These are phyloP conservation scores for Hyposmocoma kahamanoa DNA, from an alignment of 1,140 invertebrate species.

Conservation along the genomic window DNA sequence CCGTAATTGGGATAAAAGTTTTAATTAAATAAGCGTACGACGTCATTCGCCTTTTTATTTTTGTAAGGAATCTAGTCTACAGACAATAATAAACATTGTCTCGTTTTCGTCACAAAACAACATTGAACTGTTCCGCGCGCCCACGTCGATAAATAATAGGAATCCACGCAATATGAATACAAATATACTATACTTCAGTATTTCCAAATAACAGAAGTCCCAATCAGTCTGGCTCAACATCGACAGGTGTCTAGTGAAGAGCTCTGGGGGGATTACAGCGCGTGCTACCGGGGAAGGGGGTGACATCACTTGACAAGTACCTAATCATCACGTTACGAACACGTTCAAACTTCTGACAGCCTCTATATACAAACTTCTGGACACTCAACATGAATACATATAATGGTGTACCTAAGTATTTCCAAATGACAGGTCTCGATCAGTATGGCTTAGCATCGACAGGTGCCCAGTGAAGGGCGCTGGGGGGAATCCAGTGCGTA, in stretches of 20 bases:
- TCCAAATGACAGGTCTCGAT: too few relatives aligned
- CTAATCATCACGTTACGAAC: constrained; percentile 27
- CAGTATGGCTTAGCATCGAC: constrained; percentile 36
- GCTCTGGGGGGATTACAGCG: constrained; percentile 6
- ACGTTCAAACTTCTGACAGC: constrained; percentile 20
- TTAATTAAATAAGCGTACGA: too few relatives aligned
- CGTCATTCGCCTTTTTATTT: too few relatives aligned
- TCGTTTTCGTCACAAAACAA: too few relatives aligned
- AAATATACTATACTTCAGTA: constrained; percentile 7
- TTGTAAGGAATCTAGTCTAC: too few relatives aligned
- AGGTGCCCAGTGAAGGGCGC: constrained; percentile 25
- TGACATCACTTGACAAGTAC: constrained; percentile 23
- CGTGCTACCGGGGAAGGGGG: constrained; percentile 8
- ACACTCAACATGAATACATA: too few relatives aligned
- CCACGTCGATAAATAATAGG: constrained; percentile 2
- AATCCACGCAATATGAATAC: constrained; percentile 4
- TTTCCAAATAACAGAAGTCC: constrained; percentile 14
- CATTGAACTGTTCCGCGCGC: too few relatives aligned
- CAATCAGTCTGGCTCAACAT: constrained; percentile 37
- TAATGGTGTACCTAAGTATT: too few relatives aligned
- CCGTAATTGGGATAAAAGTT: too few relatives aligned
- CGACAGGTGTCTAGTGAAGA: constrained; percentile 31
- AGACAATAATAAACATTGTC: too few relatives aligned
- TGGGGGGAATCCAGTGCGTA: too few relatives aligned
- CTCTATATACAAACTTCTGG: constrained; percentile 12